These are phyloP conservation scores for Gryllus bimaculatus DNA, from an alignment of 1,140 invertebrate species.

Conservation along the genomic window DNA sequence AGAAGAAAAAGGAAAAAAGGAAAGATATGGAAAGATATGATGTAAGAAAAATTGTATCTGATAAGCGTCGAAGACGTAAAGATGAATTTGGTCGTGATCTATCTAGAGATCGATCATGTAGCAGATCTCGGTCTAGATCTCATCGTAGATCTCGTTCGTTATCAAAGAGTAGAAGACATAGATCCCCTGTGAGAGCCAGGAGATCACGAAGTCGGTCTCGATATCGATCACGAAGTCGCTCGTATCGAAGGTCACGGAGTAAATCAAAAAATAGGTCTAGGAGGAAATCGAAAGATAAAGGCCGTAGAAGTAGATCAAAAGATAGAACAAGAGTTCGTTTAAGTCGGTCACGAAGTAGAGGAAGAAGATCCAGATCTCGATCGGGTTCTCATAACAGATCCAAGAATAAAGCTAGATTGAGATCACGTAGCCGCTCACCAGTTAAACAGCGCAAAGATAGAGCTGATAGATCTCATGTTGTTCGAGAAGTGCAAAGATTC, in stretches of 20 bases:
- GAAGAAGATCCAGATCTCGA: slow-evolving; percentile 25
- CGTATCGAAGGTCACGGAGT: slow-evolving; percentile 21
- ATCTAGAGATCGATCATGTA: slow-evolving; percentile 28
- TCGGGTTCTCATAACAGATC: slow-evolving; percentile 25
- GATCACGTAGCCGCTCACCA: slow-evolving; percentile 30
- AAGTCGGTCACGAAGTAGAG: slow-evolving; percentile 19
- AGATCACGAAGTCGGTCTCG: slow-evolving; percentile 29
- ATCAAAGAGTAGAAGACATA: slow-evolving; percentile 10
- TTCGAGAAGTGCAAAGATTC: slow-evolving; percentile 26
- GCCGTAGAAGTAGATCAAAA: slow-evolving; percentile 25
- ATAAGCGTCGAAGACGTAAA: slow-evolving; percentile 55
- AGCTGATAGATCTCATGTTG: slow-evolving; percentile 29
- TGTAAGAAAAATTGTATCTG: slow-evolving; percentile 63
- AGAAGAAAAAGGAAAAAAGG: slow-evolving; percentile 30
- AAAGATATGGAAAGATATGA: slow-evolving; percentile 69
- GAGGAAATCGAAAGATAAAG: slow-evolving; percentile 24
- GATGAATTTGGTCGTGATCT: slow-evolving; percentile 73
- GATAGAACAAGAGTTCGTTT: slow-evolving; percentile 25
- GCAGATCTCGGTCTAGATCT: slow-evolving; percentile 28
- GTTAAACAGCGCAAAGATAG: slow-evolving; percentile 31
- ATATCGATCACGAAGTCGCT: slow-evolving; percentile 34
- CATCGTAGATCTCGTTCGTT: slow-evolving; percentile 17
- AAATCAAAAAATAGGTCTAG: slow-evolving; percentile 10
- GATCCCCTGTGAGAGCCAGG: slow-evolving; percentile 15
- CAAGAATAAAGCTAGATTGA: slow-evolving; percentile 32